A percentile compares a stretch with the other conserved stretches of the same genome.
These are phyloP conservation scores for Gastrophryne carolinensis DNA, from an alignment of 2,797 vertebrate species.

Conservation along the genomic window DNA sequence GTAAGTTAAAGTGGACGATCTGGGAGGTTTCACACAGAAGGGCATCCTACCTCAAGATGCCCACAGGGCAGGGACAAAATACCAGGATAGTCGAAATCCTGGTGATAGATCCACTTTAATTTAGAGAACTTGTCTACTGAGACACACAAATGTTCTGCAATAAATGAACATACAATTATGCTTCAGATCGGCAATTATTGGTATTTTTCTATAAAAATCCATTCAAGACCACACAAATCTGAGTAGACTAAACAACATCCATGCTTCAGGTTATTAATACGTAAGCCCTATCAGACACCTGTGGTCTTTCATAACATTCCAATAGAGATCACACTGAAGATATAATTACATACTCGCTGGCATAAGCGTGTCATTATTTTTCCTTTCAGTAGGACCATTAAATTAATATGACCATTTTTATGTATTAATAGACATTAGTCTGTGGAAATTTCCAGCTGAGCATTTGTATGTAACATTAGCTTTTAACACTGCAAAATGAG, in stretches of 20 bases:
- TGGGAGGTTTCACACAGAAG: no score
- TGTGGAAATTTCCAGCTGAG: constrained; percentile 35
- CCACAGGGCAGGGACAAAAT: no score
- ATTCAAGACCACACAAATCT: constrained; percentile 15
- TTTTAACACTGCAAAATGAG: constrained; percentile 8
- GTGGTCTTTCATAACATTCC: constrained; percentile 36
- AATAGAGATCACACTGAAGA: constrained; percentile 20
- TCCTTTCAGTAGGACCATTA: constrained; percentile 24
- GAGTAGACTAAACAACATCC: constrained; percentile 25
- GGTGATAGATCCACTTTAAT: no score
- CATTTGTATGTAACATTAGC: constrained; percentile 7
- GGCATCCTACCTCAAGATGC: no score
- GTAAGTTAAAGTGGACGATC: no score
- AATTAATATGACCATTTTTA: not conserved
- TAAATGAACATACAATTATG: not conserved
- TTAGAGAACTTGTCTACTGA: no score
- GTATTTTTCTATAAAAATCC: constrained; percentile 25
- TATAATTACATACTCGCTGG: constrained; percentile 37
- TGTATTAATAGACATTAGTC: constrained; percentile 37
- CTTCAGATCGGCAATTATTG: constrained; percentile 5
- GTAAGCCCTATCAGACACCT: constrained; percentile 37
- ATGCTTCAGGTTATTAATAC: constrained; percentile 39
- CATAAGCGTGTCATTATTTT: constrained; percentile 42
- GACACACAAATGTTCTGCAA: not conserved
- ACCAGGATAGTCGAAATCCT: no score